Evolutionary conservation across 1,140 invertebrate species (phyloP).

Genomic region (roundworm (Caenorhabditis elegans)): DNA sequence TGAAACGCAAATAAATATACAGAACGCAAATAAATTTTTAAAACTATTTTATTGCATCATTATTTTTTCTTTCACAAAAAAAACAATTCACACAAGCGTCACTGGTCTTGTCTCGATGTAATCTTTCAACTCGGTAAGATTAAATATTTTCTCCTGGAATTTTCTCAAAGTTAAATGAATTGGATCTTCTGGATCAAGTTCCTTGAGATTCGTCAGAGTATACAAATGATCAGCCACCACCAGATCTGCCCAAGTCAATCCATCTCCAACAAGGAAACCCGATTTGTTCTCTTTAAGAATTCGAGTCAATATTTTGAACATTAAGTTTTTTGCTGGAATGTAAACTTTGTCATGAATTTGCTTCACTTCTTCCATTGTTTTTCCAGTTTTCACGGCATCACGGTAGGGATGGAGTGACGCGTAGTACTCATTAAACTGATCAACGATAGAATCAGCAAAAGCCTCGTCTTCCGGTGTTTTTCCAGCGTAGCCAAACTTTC

Average conservation of each 20-base stretch:
- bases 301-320: neutral
- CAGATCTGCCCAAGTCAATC: slow-evolving; percentile 6
- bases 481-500: neutral
- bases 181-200: neutral
- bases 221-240: neutral
- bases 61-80: too few species aligned
- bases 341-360: neutral
- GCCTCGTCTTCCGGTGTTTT: too few species aligned
- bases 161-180: neutral
- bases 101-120: neutral
- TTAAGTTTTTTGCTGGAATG: neutral
- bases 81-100: neutral
- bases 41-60: too few species aligned
- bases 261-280: neutral
- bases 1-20: too few species aligned
- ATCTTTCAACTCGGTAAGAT: neutral
- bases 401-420: neutral
- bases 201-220: neutral
- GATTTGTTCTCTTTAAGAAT: slow-evolving; percentile 12
- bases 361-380: neutral
- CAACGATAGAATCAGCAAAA: neutral
- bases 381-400: neutral
- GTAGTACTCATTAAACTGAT: neutral
- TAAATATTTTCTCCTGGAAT: neutral
- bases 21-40: too few species aligned